These are phyloP conservation scores for Coptotermes formosanus DNA, from an alignment of 1,140 invertebrate genomes.

Conservation along the genomic window DNA sequence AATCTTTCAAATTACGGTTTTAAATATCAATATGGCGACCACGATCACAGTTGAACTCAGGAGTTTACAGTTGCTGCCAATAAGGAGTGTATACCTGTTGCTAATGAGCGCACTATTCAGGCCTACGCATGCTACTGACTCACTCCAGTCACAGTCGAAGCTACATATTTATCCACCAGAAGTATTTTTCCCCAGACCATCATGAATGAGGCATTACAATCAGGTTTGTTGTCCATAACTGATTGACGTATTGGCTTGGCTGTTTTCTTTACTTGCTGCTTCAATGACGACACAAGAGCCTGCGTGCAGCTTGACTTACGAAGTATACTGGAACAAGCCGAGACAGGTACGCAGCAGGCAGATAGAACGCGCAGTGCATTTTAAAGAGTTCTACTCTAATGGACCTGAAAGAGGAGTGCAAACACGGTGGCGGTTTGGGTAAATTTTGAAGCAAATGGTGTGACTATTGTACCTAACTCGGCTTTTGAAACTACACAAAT, in stretches of 20 bases:
- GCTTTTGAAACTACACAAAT: too few species aligned
- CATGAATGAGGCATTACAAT: not conserved
- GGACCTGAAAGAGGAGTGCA: not conserved
- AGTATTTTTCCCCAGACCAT: too few species aligned
- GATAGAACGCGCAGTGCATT: not conserved
- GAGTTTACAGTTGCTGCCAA: not conserved
- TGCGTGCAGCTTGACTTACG: not conserved
- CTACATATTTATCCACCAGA: not conserved
- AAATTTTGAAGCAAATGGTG: too few species aligned
- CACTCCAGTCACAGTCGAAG: not conserved
- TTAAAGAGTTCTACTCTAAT: not conserved
- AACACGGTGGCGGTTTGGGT: not conserved
- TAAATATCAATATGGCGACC: not conserved
- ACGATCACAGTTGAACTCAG: not conserved
- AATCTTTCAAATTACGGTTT: not conserved
- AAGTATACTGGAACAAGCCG: not conserved
- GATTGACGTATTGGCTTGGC: not conserved
- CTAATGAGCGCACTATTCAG: not conserved
- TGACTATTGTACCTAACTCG: too few species aligned
- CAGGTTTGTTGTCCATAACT: not conserved
- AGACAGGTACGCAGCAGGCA: not conserved
- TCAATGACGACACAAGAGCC: not conserved
- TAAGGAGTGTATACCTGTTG: too few species aligned
- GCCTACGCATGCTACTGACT: not conserved
- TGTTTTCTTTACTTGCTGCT: not conserved